These are phyloP conservation scores for Littorina saxatilis DNA, from an alignment of 1,140 invertebrate genomes.

Conservation along the genomic window DNA sequence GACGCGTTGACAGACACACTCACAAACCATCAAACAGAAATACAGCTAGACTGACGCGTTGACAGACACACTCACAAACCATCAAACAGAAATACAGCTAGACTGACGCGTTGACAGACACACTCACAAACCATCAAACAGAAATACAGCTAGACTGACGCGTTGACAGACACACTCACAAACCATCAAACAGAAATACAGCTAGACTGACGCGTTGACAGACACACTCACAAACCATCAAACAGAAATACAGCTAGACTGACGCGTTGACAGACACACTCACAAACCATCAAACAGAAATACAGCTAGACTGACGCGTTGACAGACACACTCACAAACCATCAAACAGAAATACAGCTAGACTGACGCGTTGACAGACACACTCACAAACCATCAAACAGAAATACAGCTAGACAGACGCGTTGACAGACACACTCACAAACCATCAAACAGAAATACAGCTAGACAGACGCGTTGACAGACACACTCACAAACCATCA, in stretches of 20 bases:
- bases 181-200: neutral
- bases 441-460: neutral
- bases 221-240: neutral
- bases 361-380: too few relatives aligned
- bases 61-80: neutral
- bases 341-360: too few relatives aligned
- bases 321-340: constrained; percentile 4
- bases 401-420: neutral
- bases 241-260: neutral
- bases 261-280: neutral
- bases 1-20: neutral
- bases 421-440: neutral
- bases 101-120: too few relatives aligned
- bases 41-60: too few relatives aligned
- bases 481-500: constrained; percentile 4
- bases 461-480: neutral
- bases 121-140: too few relatives aligned
- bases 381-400: neutral
- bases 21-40: too few relatives aligned
- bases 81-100: neutral
- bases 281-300: neutral
- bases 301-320: neutral
- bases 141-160: neutral
- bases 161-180: neutral
- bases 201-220: neutral